Evolutionary conservation across 2,888 invertebrate species (phyloP).

Genomic region (Diaprepes abbreviatus): DNA sequence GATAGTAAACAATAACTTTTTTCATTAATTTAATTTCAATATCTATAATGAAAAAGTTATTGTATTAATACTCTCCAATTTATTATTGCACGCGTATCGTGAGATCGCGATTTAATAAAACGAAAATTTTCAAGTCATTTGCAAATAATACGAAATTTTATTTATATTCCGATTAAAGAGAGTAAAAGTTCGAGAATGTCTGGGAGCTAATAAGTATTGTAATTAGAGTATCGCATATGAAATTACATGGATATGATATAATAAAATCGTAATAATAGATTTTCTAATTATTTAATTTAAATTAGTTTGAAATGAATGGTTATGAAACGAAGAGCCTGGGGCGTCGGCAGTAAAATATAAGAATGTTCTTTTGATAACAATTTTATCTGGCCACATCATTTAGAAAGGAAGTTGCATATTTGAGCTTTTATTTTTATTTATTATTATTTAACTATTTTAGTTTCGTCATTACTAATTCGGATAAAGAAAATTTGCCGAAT

Average conservation of each 20-base stretch:
- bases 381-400: conserved; percentile 1
- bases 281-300: conserved; percentile 7
- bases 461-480: too few species aligned
- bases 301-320: conserved; percentile 5
- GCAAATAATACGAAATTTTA: conserved; percentile 32
- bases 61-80: background rate
- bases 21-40: conserved; percentile 14
- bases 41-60: background rate
- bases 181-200: conserved; percentile 31
- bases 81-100: conserved; percentile 24
- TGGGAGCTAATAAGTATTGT: background rate
- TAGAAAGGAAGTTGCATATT: too few species aligned
- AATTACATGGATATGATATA: conserved; percentile 9
- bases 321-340: background rate
- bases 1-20: background rate
- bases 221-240: conserved; percentile 3
- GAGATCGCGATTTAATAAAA: conserved; percentile 25
- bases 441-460: too few species aligned
- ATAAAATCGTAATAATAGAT: too few species aligned
- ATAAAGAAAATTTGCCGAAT: too few species aligned
- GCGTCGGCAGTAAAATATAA: background rate
- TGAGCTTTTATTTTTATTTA: too few species aligned
- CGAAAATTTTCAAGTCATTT: conserved; percentile 27
- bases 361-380: conserved; percentile 5
- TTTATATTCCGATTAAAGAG: conserved; percentile 26